These are phyloP conservation scores for Lobophora halterata DNA, from an alignment of 2,888 invertebrate genomes.

Conservation along the genomic window DNA sequence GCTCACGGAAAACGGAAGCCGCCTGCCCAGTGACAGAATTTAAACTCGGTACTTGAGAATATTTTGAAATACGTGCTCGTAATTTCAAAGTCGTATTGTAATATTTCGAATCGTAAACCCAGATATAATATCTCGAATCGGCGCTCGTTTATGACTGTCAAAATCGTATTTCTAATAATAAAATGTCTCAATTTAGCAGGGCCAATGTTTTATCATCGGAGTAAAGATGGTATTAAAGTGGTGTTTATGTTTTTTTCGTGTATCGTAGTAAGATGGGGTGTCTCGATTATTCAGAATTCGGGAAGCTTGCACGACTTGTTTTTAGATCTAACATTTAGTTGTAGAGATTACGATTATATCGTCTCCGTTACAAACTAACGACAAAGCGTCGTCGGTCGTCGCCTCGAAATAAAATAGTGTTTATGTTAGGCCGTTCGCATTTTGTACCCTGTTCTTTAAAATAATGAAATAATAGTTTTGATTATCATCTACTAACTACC, in stretches of 20 bases:
- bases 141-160: constrained; percentile 70
- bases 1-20: constrained; percentile 65
- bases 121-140: constrained; percentile 66
- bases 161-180: constrained; percentile 79
- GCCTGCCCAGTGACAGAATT: constrained; percentile 35
- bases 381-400: too few species aligned
- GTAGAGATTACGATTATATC: too few species aligned
- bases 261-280: constrained; percentile 55
- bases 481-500: too few species aligned
- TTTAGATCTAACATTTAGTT: constrained; percentile 43
- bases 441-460: too few species aligned
- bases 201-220: constrained; percentile 69
- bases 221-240: constrained; percentile 66
- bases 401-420: too few species aligned
- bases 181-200: constrained; percentile 75
- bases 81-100: constrained; percentile 43
- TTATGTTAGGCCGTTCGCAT: too few species aligned
- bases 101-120: constrained; percentile 68
- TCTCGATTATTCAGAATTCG: constrained; percentile 38
- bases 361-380: too few species aligned
- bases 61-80: constrained; percentile 1
- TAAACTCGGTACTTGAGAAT: background rate
- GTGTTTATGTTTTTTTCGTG: constrained; percentile 45
- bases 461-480: too few species aligned
- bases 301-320: constrained; percentile 38